These are phyloP conservation scores for Phalloptychus januarius DNA, from an alignment of 2,797 vertebrate genomes.

Conservation along the genomic window DNA sequence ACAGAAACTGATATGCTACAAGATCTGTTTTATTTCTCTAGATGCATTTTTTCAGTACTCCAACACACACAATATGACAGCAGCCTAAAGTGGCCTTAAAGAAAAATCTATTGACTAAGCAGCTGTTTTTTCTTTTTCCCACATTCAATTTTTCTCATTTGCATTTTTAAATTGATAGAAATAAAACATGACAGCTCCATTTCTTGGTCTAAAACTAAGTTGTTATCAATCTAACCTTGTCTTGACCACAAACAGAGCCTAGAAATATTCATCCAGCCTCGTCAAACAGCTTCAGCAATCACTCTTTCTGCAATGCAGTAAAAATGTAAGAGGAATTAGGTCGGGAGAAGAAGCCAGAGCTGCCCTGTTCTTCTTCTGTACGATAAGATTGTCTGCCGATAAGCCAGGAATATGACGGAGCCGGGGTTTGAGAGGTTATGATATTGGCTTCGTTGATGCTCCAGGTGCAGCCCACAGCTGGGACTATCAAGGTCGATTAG, in stretches of 20 bases:
- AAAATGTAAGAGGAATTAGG: slow-evolving; percentile 36
- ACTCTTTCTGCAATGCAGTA: slow-evolving; percentile 28
- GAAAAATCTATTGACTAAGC: slow-evolving; percentile 9
- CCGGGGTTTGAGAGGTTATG: slow-evolving; percentile 49
- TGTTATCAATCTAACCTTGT: slow-evolving; percentile 2
- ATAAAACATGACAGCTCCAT: background rate
- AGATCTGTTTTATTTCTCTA: background rate
- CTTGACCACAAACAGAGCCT: background rate
- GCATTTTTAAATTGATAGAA: background rate
- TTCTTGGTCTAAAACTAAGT: slow-evolving; percentile 16
- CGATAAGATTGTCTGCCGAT: slow-evolving; percentile 71
- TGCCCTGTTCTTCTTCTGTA: slow-evolving; percentile 37
- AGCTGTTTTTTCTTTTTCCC: slow-evolving; percentile 11
- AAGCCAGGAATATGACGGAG: slow-evolving; percentile 46
- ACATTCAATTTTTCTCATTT: slow-evolving; percentile 8
- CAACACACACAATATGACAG: background rate
- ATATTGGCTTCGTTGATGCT: slow-evolving; percentile 43
- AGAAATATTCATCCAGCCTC: slow-evolving; percentile 9
- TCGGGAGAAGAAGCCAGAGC: slow-evolving; percentile 39
- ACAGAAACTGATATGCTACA: background rate
- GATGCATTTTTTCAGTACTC: background rate
- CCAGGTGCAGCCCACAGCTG: slow-evolving; percentile 58
- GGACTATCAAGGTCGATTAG: slow-evolving; percentile 52
- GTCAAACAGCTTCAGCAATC: slow-evolving; percentile 10
- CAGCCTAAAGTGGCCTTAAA: slow-evolving; percentile 1